A percentile compares a stretch with the other conserved stretches of the same genome.
These are phyloP conservation scores for Amblyteles armatorius DNA, from an alignment of 2,888 invertebrate species.

Conservation along the genomic window DNA sequence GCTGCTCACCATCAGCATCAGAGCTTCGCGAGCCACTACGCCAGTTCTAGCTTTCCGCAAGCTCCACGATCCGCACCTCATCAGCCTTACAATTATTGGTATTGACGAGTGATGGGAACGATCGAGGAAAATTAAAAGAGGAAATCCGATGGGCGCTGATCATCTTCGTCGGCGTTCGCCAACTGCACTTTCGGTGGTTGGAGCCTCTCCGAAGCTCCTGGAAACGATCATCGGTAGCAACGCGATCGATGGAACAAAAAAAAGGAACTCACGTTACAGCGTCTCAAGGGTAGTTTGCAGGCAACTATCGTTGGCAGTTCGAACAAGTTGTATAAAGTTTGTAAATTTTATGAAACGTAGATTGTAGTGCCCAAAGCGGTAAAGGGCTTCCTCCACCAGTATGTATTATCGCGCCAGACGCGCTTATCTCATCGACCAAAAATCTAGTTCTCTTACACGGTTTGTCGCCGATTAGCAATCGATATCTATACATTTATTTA, in stretches of 20 bases:
- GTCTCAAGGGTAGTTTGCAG: constrained; percentile 3
- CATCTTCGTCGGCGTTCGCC: background rate
- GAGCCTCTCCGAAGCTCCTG: background rate
- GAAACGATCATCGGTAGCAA: background rate
- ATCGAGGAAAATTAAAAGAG: background rate
- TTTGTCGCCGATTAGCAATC: constrained; percentile 15
- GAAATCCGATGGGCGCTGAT: background rate
- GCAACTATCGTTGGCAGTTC: constrained; percentile 15
- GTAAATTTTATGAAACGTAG: background rate
- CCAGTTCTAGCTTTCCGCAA: constrained; percentile 80
- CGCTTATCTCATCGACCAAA: constrained; percentile 51
- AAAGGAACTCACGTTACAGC: background rate
- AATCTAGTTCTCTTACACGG: constrained; percentile 53
- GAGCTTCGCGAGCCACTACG: constrained; percentile 78
- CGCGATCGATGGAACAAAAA: background rate
- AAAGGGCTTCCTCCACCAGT: constrained; percentile 29
- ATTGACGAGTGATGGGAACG: constrained; percentile 65
- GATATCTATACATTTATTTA: constrained; percentile 10
- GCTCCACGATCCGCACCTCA: constrained; percentile 78
- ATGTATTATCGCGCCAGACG: constrained; percentile 21
- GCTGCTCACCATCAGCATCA: constrained; percentile 77
- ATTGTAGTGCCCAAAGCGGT: background rate
- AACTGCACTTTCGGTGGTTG: background rate
- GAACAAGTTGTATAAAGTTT: constrained; percentile 14
- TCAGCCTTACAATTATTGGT: constrained; percentile 80